Evolutionary conservation across 2,797 vertebrate genomes (phyloP), one percentile per base, ranked within the genome.

Genomic region (Gallinago nigripennis): DNA sequence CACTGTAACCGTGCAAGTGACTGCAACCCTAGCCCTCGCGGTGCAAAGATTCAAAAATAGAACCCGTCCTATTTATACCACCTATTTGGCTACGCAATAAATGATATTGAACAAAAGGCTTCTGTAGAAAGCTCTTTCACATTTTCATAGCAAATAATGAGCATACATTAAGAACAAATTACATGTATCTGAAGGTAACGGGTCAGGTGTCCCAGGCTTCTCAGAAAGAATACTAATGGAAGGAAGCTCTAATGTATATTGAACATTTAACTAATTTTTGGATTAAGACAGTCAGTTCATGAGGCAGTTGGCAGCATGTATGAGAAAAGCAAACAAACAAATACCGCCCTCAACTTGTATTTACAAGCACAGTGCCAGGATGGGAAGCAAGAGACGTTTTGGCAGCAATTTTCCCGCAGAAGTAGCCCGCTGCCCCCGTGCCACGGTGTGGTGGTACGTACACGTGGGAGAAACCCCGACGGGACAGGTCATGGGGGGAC

Each of bases 181-280:
- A 93, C 57, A 69, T 68, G 2, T 92, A 91, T 79, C 85, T 90
- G 68, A 94, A 92, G 77, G 95, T 93, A 97, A 89, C 95, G 61
- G 61, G 24, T 96, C 78, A 96, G 48, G 78, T 92, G 82, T 82
- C 37, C 73, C 71, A 65, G 50, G 35, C 12, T 82, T 96, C 96
- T 90, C 54, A 84, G 96, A 97, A 88, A 94, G 51, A 97, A 86
- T 71, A 78, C 11, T 96, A 94, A 95, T 95, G 35, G 35, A 71
- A 94, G 16, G 57, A 96, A 87, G 75, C 53, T 90, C 78, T 85
- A 87, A 63, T 88, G 94, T 56, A 31, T 83, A 89, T 66, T 88
- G 79, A 95, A 89, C 56, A 95, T 86, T 95, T 92, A 95, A 85
- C 96, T 96, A 94, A 96, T 85, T 95, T 95, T 90, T n/a, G 91